A percentile compares a stretch with the other conserved stretches of the same genome.
Conservation (phyloP, 2,113 vertebrate genomes). For the Dolichotis patagonum region DNA sequence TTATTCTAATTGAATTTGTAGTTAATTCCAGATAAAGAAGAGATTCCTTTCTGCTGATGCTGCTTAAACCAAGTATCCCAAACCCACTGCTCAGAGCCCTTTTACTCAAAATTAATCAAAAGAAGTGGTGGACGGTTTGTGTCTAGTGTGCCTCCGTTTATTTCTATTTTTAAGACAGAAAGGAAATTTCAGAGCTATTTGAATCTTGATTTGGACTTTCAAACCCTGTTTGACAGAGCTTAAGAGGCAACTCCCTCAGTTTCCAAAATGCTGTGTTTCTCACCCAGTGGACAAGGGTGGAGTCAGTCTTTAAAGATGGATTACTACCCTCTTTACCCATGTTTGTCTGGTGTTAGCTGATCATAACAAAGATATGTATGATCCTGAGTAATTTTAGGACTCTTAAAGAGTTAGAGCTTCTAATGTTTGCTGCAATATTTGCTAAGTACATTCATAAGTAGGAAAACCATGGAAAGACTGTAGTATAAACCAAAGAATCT, state of each 20-base stretch:
- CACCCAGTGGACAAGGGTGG: background rate
- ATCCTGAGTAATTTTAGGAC: background rate
- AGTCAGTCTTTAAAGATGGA: background rate
- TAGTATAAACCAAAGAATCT: background rate
- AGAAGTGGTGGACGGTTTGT: background rate
- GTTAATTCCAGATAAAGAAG: slow-evolving; percentile 83
- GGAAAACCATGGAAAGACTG: background rate
- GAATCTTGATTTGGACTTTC: background rate
- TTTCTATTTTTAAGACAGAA: background rate
- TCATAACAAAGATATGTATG: background rate
- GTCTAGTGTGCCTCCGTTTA: background rate
- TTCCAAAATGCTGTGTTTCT: background rate
- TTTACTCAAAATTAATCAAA: background rate
- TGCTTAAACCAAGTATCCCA: slow-evolving; percentile 33
- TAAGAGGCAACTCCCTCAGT: background rate
- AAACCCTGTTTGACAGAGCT: background rate
- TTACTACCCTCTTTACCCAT: background rate
- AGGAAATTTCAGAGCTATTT: background rate
- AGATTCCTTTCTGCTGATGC: slow-evolving; percentile 65
- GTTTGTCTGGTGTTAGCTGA: background rate
- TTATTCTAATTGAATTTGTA: slow-evolving; percentile 90
- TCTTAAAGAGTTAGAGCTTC: background rate
- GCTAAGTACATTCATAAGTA: background rate
- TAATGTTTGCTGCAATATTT: background rate
- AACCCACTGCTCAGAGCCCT: accelerated